phyloP scores from a whole-genome alignment of 2,113 vertebrate genomes.

The Neogobius melanostomus region DNA sequence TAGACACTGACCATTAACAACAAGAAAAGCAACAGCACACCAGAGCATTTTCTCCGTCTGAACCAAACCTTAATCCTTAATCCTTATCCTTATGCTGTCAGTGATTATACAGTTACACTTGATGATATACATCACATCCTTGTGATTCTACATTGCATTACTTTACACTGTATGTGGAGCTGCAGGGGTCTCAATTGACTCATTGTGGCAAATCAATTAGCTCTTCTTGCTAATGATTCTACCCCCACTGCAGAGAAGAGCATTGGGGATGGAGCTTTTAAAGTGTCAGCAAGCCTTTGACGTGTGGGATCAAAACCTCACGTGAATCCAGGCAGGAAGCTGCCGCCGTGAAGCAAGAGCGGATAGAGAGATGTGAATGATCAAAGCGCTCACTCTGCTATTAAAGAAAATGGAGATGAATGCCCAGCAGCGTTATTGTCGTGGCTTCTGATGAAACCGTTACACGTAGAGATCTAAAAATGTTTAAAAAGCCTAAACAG shows the following conservation, averaged over 20 bases:
- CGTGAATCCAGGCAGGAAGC: slow-evolving; percentile 12
- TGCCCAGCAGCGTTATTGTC: slow-evolving; percentile 43
- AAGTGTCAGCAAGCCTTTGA: slow-evolving; percentile 44
- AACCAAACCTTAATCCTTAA: too few species aligned
- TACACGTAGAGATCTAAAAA: slow-evolving; percentile 47
- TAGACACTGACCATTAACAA: too few species aligned
- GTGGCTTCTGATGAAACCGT: slow-evolving; percentile 53
- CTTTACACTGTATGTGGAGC: not conserved
- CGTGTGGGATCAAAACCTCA: slow-evolving; percentile 25
- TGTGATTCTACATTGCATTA: not conserved
- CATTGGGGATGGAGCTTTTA: slow-evolving; percentile 31
- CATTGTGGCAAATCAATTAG: slow-evolving; percentile 45
- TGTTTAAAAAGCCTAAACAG: slow-evolving; percentile 42
- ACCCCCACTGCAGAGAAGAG: slow-evolving; percentile 10
- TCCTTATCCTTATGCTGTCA: not conserved
- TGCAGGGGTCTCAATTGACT: not conserved
- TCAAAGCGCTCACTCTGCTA: slow-evolving; percentile 51
- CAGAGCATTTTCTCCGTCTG: too few species aligned
- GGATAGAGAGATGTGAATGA: slow-evolving; percentile 30
- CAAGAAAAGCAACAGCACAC: too few species aligned
- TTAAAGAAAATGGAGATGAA: slow-evolving; percentile 44
- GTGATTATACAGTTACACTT: not conserved
- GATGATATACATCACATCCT: not conserved
- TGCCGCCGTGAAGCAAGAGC: not conserved
- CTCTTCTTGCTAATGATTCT: slow-evolving; percentile 26